A percentile compares a stretch with the other conserved stretches of the same genome.
Conservation (phyloP, 2,113 vertebrate species). For the Capricornis sumatraensis region DNA sequence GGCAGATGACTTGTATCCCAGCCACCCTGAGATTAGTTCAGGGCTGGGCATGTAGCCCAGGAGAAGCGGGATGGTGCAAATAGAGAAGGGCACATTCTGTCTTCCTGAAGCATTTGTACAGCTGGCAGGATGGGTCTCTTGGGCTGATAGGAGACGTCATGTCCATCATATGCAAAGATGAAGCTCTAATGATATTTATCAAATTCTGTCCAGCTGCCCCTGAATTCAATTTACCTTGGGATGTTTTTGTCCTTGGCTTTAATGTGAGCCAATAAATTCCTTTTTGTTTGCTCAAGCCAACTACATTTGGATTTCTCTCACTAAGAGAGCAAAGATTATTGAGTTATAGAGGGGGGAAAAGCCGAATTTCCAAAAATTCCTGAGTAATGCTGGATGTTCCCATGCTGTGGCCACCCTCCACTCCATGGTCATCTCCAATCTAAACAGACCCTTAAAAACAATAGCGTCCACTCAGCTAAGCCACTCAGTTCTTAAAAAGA, state of each 20-base stretch:
- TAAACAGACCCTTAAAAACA: background rate
- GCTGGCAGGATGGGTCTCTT: too few relatives aligned
- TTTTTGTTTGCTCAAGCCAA: background rate
- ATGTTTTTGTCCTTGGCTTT: background rate
- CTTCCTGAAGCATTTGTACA: background rate
- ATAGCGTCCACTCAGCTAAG: background rate
- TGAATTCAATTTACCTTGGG: background rate
- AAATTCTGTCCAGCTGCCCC: background rate
- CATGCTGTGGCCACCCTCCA: background rate
- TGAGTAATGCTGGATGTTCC: background rate
- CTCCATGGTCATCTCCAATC: background rate
- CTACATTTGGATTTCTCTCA: background rate
- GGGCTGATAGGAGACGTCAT: background rate
- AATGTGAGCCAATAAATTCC: background rate
- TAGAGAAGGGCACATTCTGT: background rate
- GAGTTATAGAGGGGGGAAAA: background rate
- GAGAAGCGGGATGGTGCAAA: background rate
- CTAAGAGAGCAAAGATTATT: background rate
- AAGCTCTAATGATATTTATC: background rate
- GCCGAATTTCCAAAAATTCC: background rate
- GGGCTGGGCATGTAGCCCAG: background rate
- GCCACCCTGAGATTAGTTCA: background rate
- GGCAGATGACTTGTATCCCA: background rate
- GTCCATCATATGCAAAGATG: background rate
- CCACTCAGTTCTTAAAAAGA: background rate